Base-by-base conservation (phyloP, 2,113 vertebrate genomes). In the Baryphthengus martii region DNA sequence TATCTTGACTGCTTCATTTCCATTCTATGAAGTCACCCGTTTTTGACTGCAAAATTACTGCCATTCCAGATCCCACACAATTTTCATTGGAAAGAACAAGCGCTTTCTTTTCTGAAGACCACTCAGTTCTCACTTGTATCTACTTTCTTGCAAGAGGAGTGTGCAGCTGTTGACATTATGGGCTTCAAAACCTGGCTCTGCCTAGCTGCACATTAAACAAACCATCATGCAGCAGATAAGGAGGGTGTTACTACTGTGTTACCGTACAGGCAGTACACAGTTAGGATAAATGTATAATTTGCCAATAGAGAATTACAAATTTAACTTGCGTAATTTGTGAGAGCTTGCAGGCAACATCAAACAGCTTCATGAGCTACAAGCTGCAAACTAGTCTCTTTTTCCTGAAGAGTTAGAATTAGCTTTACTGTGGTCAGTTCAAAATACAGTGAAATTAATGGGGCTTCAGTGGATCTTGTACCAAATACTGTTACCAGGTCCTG, bases 251-350 rank as follows among this genome's bases (percentile, higher is more conserved):
- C 33, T 80, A 40, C 65, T 70, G n/a, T 14, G 26, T 17, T 79
- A 29, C 56, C 35, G 11, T 3, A 14, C 7, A 28, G 20, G 12
- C 8, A 68, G 18, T 52, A 88, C 1, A 0, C 0, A 4, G 29
- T 55, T 50, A 50, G 21, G 28, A 5, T 40, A 80, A 85, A 25
- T 4, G 33, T 85, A 17, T 37, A 73, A 52, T 47, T 65, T 44
- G 17, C 29, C 29, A 24, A 24, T 11, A 62, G 24, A 52, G 37
- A 75, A 17, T 19, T 23, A 56, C 37, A 80, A 45, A 31, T 70
- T 61, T 65, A 73, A 50, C 40, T 70, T 73, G 33, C 6, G 16
- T 55, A 23, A 68, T 59, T 77, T 61, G 33, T 52, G 56, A 80
- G 18, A 39, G 10, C n/a, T 72, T 37, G 3, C 52, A 79, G 66